A percentile compares a stretch with the other conserved stretches of the same genome.
Conservation (phyloP, 2,797 vertebrate species). For the Poeciliopsis infans region DNA sequence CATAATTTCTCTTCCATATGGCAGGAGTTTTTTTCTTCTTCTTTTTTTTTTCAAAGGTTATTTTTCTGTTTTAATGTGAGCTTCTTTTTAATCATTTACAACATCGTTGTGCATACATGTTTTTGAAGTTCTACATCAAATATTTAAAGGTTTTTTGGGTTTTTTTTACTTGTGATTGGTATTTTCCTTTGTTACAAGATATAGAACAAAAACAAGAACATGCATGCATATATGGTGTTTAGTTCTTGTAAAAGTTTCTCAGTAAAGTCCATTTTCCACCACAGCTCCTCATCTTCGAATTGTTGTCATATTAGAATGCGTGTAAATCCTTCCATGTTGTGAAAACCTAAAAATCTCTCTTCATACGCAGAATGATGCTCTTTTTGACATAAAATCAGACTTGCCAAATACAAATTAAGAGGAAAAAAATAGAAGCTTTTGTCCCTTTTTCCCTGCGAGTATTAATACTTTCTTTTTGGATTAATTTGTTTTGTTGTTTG, state of each 20-base stretch:
- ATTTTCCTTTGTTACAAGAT: no score
- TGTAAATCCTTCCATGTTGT: no score
- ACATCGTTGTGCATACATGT: conserved; percentile 23
- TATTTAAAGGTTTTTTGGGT: background rate
- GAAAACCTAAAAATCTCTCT: background rate
- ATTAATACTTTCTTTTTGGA: background rate
- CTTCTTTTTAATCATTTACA: conserved; percentile 48
- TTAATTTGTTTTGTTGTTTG: conserved; percentile 5
- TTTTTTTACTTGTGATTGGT: no score
- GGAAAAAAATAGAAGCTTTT: background rate
- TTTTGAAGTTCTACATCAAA: conserved; percentile 2
- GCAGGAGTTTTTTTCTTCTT: conserved; percentile 54
- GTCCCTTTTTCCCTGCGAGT: background rate
- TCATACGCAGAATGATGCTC: background rate
- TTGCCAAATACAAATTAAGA: conserved; percentile 21
- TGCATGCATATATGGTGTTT: no score
- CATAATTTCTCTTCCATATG: conserved; percentile 75
- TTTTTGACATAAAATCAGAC: conserved; percentile 4
- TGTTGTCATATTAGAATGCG: no score
- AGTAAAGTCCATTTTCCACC: no score
- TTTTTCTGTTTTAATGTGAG: conserved; percentile 65
- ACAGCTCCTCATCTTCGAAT: no score
- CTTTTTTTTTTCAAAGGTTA: conserved; percentile 41
- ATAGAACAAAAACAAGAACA: no score
- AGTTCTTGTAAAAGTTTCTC: no score